Conservation (phyloP, 2,888 invertebrate species). For the Aplocera efformata region DNA sequence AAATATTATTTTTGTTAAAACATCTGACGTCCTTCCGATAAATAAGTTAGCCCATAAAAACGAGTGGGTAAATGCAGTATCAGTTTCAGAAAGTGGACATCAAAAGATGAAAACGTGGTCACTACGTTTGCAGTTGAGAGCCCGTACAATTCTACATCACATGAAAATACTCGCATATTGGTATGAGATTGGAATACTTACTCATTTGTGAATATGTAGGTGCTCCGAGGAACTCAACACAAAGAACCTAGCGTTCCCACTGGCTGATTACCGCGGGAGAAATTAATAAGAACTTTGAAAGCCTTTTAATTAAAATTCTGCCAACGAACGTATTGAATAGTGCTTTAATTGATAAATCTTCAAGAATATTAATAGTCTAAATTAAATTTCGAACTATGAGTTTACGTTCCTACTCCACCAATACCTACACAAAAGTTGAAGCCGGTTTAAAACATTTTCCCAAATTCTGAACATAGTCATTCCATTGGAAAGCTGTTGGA, state of each 20-base stretch:
- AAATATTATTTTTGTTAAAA: no score
- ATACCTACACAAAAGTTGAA: constrained; percentile 20
- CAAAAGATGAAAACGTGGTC: no score
- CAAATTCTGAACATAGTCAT: constrained; percentile 23
- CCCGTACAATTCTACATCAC: no score
- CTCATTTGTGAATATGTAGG: no score
- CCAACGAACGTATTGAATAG: constrained; percentile 32
- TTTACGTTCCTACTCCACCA: constrained; percentile 22
- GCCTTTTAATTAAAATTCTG: constrained; percentile 40
- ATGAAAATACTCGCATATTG: no score
- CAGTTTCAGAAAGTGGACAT: no score
- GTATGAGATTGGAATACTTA: no score
- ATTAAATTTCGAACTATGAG: constrained; percentile 29
- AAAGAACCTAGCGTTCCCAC: constrained; percentile 7
- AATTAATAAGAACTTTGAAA: constrained; percentile 41
- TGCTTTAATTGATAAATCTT: constrained; percentile 33
- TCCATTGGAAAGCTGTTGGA: constrained; percentile 36
- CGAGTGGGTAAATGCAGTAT: no score
- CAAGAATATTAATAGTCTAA: constrained; percentile 27
- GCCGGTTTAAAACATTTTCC: constrained; percentile 25
- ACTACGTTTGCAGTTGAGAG: no score
- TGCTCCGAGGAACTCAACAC: background rate
- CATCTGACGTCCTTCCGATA: no score
- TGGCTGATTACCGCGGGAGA: constrained; percentile 32
- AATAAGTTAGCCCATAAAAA: no score